phyloP scores from a whole-genome alignment of 2,888 invertebrate genomes.

The Caenorhabditis zanzibari region DNA sequence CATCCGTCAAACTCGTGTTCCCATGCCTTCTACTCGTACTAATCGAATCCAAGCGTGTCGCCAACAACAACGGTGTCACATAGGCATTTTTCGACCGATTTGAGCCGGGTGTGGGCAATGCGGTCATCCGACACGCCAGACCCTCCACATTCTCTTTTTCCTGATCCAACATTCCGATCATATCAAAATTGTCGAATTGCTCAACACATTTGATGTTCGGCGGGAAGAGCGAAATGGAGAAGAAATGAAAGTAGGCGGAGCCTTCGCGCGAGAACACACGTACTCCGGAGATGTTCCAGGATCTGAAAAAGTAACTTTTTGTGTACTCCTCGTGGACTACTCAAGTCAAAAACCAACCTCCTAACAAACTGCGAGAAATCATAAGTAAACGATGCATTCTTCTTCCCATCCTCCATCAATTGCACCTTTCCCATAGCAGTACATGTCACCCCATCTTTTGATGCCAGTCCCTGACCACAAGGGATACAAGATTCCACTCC shows the following conservation, averaged over 20 bases:
- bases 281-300: slow-evolving; percentile 84
- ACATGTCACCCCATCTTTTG: slow-evolving; percentile 81
- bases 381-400: slow-evolving; percentile 71
- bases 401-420: slow-evolving; percentile 17
- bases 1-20: slow-evolving; percentile 74
- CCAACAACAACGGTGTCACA: slow-evolving; percentile 78
- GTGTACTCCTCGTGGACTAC: no score
- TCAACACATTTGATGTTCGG: slow-evolving; percentile 74
- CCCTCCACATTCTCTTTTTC: slow-evolving; percentile 67
- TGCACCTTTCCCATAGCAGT: slow-evolving; percentile 82
- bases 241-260: slow-evolving; percentile 80
- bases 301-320: slow-evolving; percentile 76
- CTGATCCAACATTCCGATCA: slow-evolving; percentile 57
- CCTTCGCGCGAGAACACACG: slow-evolving; percentile 83
- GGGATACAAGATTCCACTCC: slow-evolving; percentile 66
- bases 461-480: slow-evolving; percentile 57
- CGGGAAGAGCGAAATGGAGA: slow-evolving; percentile 79
- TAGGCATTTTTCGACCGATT: slow-evolving; percentile 69
- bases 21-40: slow-evolving; percentile 69
- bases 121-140: slow-evolving; percentile 79
- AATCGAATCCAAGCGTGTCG: slow-evolving; percentile 72
- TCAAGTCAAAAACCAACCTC: slow-evolving; percentile 41
- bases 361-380: slow-evolving; percentile 73
- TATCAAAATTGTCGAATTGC: slow-evolving; percentile 61
- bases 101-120: slow-evolving; percentile 69